Evolutionary conservation across 2,113 vertebrate genomes (phyloP), one percentile per base, ranked within the genome.

Genomic region (Neotragus moschatus): DNA sequence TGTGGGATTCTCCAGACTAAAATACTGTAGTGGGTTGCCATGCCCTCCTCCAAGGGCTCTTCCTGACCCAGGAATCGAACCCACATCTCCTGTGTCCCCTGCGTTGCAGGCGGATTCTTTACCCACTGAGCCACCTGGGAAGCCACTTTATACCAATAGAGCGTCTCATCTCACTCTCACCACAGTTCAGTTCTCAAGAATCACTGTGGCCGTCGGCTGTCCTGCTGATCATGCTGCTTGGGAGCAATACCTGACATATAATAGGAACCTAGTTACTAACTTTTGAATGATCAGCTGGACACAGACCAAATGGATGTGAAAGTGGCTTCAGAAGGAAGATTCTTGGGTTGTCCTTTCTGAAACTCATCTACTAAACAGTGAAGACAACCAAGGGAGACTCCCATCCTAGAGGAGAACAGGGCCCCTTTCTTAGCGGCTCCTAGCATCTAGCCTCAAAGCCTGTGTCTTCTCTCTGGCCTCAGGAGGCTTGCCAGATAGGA

Each of bases 171-270:
- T 70, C 9, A 3, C 61, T 39, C 17, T 51, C 3, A 2, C 14
- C 58, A 47, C 55, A 25, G 58, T 33, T 61, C 45, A 26, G 4
- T 56, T 56, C 51, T 58, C 21, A 13, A 16, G 66, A 84, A 79
- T 26, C 15, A 1, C 8, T 2, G 23, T 33, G 53, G 60, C 2
- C 2, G 33, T 56, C 8, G 26, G n/a, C 30, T 26, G 13, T 61
- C 56, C 6, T 33, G 0, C 21, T 45, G 23, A 21, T 33, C 60
- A 30, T 4, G 2, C 36, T 36, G 1, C 51, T 39, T 21, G 16
- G 30, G n/a, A 63, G n/a, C 70, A 39, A 5, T 56, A 43, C 47
- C 63, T 81, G 33, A 10, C 49, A 3, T 3, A 0, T 6, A 17
- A 45, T 26, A 56, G 77, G 53, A 45, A 11, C 60, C 49, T 7